A percentile compares a stretch with the other conserved stretches of the same genome.
Evolutionary conservation across 2,888 invertebrate species (phyloP).

Genomic region (Monochamus alternatus): DNA sequence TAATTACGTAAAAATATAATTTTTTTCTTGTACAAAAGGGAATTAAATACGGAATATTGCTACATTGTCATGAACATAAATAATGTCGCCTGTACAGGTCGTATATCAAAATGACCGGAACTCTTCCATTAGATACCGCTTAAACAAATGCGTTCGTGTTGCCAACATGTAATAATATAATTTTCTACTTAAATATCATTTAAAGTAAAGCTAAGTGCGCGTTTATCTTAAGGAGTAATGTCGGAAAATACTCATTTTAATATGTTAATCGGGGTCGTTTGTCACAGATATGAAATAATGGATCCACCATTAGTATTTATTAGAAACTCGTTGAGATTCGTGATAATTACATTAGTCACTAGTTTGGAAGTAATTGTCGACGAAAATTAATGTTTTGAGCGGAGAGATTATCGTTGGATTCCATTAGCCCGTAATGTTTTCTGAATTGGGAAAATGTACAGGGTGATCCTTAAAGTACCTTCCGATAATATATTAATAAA

Average conservation of each 20-base stretch:
- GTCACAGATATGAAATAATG: conserved; percentile 5
- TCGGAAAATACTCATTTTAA: background rate
- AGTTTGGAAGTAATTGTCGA: conserved; percentile 7
- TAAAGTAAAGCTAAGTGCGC: background rate
- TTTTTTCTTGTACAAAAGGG: too few species aligned
- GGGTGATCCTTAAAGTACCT: too few species aligned
- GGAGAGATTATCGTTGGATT: background rate
- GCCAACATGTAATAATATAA: background rate
- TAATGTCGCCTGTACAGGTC: background rate
- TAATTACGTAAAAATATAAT: too few species aligned
- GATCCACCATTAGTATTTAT: background rate
- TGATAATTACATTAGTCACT: conserved; percentile 7
- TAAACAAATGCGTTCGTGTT: background rate
- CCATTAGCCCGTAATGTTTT: background rate
- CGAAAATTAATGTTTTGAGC: background rate
- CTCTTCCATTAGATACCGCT: background rate
- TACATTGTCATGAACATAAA: too few species aligned
- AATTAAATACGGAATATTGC: too few species aligned
- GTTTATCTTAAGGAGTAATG: background rate
- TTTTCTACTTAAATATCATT: background rate
- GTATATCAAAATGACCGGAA: conserved; percentile 1
- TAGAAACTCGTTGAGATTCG: background rate
- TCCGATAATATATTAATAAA: too few species aligned
- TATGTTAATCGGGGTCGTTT: background rate
- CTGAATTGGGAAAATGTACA: too few species aligned